A percentile compares a stretch with the other conserved stretches of the same genome.
phyloP scores from a whole-genome alignment of 1,140 invertebrate genomes.

The Drosophila pseudoobscura region DNA sequence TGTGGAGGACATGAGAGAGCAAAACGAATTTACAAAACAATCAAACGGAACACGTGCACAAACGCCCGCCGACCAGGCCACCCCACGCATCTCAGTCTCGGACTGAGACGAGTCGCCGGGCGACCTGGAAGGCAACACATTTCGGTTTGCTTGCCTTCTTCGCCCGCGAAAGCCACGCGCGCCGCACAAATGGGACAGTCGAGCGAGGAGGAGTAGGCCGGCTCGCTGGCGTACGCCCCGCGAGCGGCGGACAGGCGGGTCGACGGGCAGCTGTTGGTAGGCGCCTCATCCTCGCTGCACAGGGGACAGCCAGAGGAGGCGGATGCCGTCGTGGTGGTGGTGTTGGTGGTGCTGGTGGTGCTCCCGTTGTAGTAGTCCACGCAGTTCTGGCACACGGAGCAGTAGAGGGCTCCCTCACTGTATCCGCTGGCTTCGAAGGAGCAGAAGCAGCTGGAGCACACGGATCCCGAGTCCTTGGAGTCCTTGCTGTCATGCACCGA shows the following conservation, averaged over 20 bases:
- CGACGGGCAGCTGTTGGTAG: slow-evolving; percentile 12
- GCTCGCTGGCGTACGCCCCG: no score
- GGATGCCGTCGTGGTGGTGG: slow-evolving; percentile 59
- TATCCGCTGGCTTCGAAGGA: slow-evolving; percentile 68
- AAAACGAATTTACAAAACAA: slow-evolving; percentile 83
- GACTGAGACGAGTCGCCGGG: slow-evolving; percentile 5
- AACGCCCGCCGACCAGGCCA: slow-evolving; percentile 46
- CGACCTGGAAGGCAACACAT: slow-evolving; percentile 44
- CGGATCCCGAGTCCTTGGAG: slow-evolving; percentile 59
- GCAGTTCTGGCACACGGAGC: slow-evolving; percentile 74
- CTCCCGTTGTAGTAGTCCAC: slow-evolving; percentile 37
- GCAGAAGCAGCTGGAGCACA: slow-evolving; percentile 57
- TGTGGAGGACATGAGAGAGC: slow-evolving; percentile 84
- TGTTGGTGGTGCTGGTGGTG: slow-evolving; percentile 65
- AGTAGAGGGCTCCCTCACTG: slow-evolving; percentile 72
- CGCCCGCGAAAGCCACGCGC: slow-evolving; percentile 48
- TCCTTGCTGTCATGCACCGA: slow-evolving; percentile 10
- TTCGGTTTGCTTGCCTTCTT: slow-evolving; percentile 82
- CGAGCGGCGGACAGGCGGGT: background rate
- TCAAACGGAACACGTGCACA: slow-evolving; percentile 79
- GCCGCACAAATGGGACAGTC: slow-evolving; percentile 74
- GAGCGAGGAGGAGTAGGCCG: slow-evolving; percentile 53
- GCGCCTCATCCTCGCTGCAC: slow-evolving; percentile 56
- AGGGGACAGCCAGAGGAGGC: slow-evolving; percentile 65
- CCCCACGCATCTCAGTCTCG: slow-evolving; percentile 15